Evolutionary conservation across 2,888 invertebrate genomes (phyloP).

Genomic region (Agrilus biguttatus): DNA sequence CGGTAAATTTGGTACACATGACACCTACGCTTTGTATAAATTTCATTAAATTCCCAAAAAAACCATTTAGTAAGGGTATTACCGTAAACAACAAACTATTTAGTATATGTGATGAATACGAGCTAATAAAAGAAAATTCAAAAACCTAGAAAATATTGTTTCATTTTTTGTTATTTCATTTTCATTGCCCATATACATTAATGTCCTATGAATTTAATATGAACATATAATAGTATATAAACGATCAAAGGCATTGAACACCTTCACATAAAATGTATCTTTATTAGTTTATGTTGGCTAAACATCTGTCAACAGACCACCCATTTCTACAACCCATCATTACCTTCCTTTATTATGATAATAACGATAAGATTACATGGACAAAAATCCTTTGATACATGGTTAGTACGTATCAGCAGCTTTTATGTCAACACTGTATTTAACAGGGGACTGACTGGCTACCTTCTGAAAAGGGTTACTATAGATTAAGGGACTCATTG

Average conservation of each 20-base stretch:
- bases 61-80: no score
- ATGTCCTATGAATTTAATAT: no score
- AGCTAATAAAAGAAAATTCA: no score
- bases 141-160: no score
- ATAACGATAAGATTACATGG: constrained; percentile 23
- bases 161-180: no score
- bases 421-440: constrained; percentile 19
- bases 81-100: no score
- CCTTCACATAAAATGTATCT: constrained; percentile 2
- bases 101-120: no score
- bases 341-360: constrained; percentile 25
- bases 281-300: constrained; percentile 21
- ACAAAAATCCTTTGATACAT: constrained; percentile 7
- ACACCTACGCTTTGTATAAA: no score
- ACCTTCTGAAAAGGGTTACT: constrained; percentile 14
- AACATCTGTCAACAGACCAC: constrained; percentile 34
- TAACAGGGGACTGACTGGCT: constrained; percentile 6
- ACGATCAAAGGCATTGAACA: constrained; percentile 3
- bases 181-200: constrained; percentile 3
- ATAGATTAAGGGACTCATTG: no score
- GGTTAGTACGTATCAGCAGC: constrained; percentile 16
- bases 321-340: constrained; percentile 29
- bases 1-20: no score
- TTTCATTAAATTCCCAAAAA: no score
- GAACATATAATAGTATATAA: constrained; percentile 5